Conservation (phyloP, 2,888 invertebrate species). For the Panopea generosa region DNA sequence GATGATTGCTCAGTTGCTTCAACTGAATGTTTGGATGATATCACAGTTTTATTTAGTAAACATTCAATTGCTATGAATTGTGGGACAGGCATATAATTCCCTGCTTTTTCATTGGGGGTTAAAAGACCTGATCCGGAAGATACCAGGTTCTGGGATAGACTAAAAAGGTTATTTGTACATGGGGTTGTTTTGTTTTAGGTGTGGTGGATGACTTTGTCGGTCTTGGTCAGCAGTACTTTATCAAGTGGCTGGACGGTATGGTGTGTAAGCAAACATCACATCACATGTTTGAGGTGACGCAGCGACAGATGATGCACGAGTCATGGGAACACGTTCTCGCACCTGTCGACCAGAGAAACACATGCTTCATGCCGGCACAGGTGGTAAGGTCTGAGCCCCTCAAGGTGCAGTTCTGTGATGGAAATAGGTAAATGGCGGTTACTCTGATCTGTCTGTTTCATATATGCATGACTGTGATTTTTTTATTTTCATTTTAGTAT, state of each 20-base stretch:
- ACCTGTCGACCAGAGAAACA: slow-evolving; percentile 20
- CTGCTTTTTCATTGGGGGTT: too few species aligned
- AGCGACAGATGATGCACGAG: slow-evolving; percentile 6
- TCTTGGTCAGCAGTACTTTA: slow-evolving; percentile 74
- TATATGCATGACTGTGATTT: too few species aligned
- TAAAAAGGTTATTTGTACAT: too few species aligned
- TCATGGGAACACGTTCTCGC: slow-evolving; percentile 34
- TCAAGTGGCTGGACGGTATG: slow-evolving; percentile 80
- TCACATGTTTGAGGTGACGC: slow-evolving; percentile 24
- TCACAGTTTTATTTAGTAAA: too few species aligned
- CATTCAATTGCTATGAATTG: too few species aligned
- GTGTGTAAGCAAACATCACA: slow-evolving; percentile 45
- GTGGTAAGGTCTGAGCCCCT: slow-evolving; percentile 19
- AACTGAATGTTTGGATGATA: too few species aligned
- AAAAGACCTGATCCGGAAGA: too few species aligned
- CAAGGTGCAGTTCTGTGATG: slow-evolving; percentile 28
- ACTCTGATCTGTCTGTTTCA: background rate
- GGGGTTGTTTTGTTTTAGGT: slow-evolving; percentile 68
- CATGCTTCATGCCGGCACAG: slow-evolving; percentile 29
- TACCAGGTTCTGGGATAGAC: too few species aligned
- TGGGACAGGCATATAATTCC: too few species aligned
- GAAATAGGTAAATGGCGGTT: slow-evolving; percentile 10
- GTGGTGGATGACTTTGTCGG: slow-evolving; percentile 74
- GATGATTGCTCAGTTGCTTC: too few species aligned
- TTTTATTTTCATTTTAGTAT: too few species aligned